Conservation (phyloP, 53 echinoderm and acorn worm genomes). For the Pentamera pediparva region DNA sequence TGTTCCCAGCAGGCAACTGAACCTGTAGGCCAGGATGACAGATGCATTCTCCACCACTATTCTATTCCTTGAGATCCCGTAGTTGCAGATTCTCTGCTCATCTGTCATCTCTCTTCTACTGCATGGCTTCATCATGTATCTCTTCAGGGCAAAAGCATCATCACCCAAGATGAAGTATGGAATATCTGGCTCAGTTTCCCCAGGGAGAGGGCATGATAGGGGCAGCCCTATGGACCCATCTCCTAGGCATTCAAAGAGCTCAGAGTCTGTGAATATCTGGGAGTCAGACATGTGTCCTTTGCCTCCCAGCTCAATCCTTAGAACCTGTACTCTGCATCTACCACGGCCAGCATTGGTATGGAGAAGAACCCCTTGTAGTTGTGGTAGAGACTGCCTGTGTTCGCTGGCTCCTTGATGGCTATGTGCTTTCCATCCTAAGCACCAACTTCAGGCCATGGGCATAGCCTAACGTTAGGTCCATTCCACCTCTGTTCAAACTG, state of each 20-base stretch:
- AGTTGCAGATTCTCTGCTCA: slow-evolving; percentile 38
- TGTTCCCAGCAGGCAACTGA: slow-evolving; percentile 30
- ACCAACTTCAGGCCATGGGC: neutral
- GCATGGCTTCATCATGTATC: slow-evolving; percentile 51
- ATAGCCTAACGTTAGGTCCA: too few relatives aligned
- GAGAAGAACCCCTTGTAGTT: slow-evolving; percentile 25
- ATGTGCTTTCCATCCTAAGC: slow-evolving; percentile 30
- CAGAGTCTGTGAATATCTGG: neutral
- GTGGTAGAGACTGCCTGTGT: neutral
- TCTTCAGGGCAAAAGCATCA: slow-evolving; percentile 44
- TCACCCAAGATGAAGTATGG: slow-evolving; percentile 40
- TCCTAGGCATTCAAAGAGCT: neutral
- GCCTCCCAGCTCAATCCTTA: slow-evolving; percentile 5
- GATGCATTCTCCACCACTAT: slow-evolving; percentile 21
- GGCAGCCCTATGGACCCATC: slow-evolving; percentile 17
- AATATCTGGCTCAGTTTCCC: neutral
- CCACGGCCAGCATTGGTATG: neutral
- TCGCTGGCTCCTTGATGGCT: slow-evolving; percentile 1
- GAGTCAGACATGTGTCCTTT: neutral
- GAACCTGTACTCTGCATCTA: slow-evolving; percentile 9
- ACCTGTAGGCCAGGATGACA: slow-evolving; percentile 40
- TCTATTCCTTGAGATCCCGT: slow-evolving; percentile 7
- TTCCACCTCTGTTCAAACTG: slow-evolving; percentile 1
- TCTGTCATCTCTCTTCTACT: slow-evolving; percentile 3
- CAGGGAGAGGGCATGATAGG: neutral